Evolutionary conservation across 2,797 vertebrate species (phyloP).

Genomic region (Pangasius sanitwongsei): DNA sequence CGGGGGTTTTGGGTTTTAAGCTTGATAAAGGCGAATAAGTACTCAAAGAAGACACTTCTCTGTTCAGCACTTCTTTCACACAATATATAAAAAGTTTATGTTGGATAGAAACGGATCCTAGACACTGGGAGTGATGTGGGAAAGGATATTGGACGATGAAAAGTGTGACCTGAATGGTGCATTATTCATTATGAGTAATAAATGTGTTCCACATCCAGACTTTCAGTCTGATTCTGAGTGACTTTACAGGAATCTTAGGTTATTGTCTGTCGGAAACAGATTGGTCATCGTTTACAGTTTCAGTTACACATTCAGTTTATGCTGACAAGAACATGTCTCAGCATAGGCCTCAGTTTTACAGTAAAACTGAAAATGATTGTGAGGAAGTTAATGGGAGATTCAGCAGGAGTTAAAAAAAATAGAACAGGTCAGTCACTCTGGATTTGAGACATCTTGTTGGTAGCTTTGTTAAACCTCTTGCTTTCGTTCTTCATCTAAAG

Average conservation of each 20-base stretch:
- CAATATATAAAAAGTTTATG: background rate
- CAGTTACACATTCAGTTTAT: slow-evolving; percentile 13
- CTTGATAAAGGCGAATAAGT: slow-evolving; percentile 73
- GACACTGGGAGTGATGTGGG: background rate
- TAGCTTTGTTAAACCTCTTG: background rate
- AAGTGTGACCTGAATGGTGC: background rate
- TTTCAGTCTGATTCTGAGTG: slow-evolving; percentile 5
- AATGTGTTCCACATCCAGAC: slow-evolving; percentile 10
- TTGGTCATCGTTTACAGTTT: slow-evolving; percentile 39
- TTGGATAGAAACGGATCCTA: background rate
- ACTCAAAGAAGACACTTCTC: background rate
- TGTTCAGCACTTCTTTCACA: background rate
- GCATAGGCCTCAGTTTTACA: slow-evolving; percentile 4
- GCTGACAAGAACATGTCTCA: slow-evolving; percentile 15
- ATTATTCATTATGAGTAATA: slow-evolving; percentile 34
- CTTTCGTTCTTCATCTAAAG: background rate
- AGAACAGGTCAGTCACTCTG: background rate
- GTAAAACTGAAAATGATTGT: slow-evolving; percentile 20
- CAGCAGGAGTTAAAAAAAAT: background rate
- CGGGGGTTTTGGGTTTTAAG: slow-evolving; percentile 58
- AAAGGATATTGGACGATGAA: background rate
- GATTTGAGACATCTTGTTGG: background rate
- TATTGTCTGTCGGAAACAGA: slow-evolving; percentile 12
- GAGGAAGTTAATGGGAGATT: background rate
- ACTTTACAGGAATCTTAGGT: slow-evolving; percentile 28